These are phyloP conservation scores for Lypha dubia DNA, from an alignment of 2,888 invertebrate species.

Conservation along the genomic window DNA sequence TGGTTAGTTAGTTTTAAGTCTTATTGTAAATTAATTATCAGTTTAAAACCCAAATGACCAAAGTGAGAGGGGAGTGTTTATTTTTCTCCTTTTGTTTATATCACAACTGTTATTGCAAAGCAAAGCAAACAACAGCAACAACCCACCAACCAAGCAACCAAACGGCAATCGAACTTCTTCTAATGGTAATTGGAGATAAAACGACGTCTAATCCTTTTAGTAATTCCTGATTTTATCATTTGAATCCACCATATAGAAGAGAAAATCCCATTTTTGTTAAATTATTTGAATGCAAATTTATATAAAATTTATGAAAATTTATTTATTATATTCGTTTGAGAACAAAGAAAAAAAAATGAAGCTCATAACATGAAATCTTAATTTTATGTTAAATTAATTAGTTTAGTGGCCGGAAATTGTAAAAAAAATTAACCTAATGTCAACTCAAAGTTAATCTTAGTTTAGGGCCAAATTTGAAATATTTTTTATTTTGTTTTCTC, in stretches of 20 bases:
- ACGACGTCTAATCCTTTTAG: conserved; percentile 65
- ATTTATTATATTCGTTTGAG: no score
- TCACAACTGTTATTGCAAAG: conserved; percentile 24
- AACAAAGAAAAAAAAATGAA: no score
- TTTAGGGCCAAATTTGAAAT: no score
- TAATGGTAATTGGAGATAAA: conserved; percentile 70
- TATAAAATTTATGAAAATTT: conserved; percentile 24
- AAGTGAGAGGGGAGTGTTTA: conserved; percentile 48
- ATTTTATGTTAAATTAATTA: no score
- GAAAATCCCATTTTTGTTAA: conserved; percentile 43
- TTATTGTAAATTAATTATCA: conserved; percentile 63
- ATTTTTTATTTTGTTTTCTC: no score
- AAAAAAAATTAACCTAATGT: no score
- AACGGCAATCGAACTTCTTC: no score
- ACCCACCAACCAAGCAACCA: conserved; percentile 63
- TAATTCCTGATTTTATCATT: conserved; percentile 53
- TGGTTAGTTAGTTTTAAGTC: conserved; percentile 71
- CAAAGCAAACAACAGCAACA: conserved; percentile 54
- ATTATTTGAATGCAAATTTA: conserved; percentile 65
- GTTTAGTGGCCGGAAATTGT: no score
- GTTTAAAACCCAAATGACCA: conserved; percentile 38
- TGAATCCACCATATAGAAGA: conserved; percentile 42
- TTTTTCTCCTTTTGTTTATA: no score
- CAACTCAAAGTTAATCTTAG: no score
- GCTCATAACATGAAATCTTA: no score